phyloP scores from a whole-genome alignment of 2,113 vertebrate species.

The Trogon surrucura region DNA sequence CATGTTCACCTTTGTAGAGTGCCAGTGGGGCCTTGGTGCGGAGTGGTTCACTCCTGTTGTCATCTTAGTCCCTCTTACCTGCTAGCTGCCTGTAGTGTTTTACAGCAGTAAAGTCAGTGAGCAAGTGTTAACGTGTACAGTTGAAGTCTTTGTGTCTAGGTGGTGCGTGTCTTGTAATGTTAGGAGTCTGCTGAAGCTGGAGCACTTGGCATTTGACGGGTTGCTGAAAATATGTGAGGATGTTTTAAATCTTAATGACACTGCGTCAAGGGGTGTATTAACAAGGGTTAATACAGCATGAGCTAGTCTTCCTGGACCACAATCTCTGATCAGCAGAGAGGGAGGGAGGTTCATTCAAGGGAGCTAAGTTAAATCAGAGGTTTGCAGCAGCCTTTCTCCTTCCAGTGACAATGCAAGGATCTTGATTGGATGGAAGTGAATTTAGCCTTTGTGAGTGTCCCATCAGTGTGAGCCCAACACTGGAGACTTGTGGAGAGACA shows the following conservation, averaged over 20 bases:
- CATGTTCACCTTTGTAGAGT: neutral
- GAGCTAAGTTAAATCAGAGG: neutral
- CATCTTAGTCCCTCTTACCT: neutral
- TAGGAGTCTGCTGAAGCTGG: neutral
- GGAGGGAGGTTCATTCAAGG: neutral
- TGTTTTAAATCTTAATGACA: neutral
- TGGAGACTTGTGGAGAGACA: neutral
- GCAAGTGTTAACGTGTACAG: neutral
- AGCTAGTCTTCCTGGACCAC: neutral
- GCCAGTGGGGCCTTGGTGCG: neutral
- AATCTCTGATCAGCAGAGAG: neutral
- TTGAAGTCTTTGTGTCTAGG: neutral
- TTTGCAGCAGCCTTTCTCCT: neutral
- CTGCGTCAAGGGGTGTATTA: neutral
- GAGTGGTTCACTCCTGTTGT: neutral
- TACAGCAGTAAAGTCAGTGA: neutral
- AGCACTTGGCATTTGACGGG: neutral
- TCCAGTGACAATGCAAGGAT: neutral
- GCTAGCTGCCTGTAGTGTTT: neutral
- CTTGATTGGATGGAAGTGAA: neutral
- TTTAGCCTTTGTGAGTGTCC: neutral
- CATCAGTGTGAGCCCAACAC: neutral
- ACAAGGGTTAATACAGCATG: neutral
- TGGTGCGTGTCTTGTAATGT: accelerated
- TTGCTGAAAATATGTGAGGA: neutral